These are phyloP conservation scores for Salvelinus alpinus DNA, from an alignment of 2,113 vertebrate genomes.

Conservation along the genomic window DNA sequence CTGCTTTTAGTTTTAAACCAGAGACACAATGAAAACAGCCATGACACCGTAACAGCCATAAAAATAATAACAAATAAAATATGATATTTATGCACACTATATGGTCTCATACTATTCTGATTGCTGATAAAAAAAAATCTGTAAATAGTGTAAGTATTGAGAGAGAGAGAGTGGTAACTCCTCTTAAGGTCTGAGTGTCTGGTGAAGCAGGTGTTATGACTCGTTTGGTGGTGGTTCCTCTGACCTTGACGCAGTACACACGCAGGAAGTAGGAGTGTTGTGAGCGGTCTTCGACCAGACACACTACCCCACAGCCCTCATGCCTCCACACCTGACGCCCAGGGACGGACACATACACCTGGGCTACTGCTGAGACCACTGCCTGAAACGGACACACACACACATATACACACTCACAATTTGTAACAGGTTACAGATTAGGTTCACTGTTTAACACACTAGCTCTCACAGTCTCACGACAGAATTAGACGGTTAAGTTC, in stretches of 20 bases:
- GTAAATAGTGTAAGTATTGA: background rate
- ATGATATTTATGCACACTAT: too few relatives aligned
- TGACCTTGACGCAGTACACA: background rate
- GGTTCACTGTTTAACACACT: too few relatives aligned
- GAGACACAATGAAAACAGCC: background rate
- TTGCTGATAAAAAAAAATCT: too few relatives aligned
- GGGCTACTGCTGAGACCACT: background rate
- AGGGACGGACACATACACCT: background rate
- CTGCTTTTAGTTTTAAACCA: too few relatives aligned
- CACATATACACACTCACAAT: background rate
- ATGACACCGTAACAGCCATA: too few relatives aligned
- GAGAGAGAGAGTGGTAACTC: background rate
- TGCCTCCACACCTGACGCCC: background rate
- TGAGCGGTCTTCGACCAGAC: background rate
- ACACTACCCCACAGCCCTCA: slow-evolving; percentile 1
- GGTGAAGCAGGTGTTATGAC: background rate
- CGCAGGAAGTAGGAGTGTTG: background rate
- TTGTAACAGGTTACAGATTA: background rate
- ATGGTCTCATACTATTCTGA: too few relatives aligned
- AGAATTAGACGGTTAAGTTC: background rate
- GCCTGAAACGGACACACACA: background rate
- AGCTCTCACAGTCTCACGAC: background rate
- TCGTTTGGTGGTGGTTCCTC: slow-evolving; percentile 1
- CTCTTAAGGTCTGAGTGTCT: background rate
- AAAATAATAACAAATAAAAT: too few relatives aligned